These are phyloP conservation scores for Rhipidura dahli DNA, from an alignment of 2,113 vertebrate species.

Conservation along the genomic window DNA sequence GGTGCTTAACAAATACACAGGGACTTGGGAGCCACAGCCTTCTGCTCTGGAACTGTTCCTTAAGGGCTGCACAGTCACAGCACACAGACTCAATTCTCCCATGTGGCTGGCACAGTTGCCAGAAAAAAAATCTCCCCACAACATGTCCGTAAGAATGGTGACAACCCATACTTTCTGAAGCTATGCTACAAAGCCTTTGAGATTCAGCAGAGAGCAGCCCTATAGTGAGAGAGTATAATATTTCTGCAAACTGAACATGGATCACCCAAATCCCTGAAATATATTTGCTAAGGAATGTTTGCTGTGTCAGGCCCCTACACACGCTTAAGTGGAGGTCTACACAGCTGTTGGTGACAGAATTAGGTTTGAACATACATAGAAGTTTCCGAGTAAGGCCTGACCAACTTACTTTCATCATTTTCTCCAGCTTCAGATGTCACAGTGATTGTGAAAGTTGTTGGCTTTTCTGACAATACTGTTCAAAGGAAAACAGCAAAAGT, in stretches of 20 bases:
- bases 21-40: neutral
- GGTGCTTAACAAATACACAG: neutral
- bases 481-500: neutral
- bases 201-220: neutral
- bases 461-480: slow-evolving; percentile 89
- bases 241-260: neutral
- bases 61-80: neutral
- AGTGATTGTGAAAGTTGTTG: slow-evolving; percentile 92
- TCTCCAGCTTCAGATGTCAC: slow-evolving; percentile 92
- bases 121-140: neutral
- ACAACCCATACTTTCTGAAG: neutral
- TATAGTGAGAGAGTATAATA: rapidly evolving
- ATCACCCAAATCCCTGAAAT: neutral
- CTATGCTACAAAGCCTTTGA: neutral
- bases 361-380: neutral
- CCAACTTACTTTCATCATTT: slow-evolving; percentile 91
- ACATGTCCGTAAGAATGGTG: neutral
- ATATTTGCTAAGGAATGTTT: neutral
- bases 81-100: neutral
- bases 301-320: neutral
- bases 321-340: neutral
- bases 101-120: neutral
- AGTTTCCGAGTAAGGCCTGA: neutral
- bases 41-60: neutral
- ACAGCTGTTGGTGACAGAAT: neutral